A percentile compares a stretch with the other conserved stretches of the same genome.
Conservation (phyloP, 2,113 vertebrate species). For the Paraplagusia blochii region DNA sequence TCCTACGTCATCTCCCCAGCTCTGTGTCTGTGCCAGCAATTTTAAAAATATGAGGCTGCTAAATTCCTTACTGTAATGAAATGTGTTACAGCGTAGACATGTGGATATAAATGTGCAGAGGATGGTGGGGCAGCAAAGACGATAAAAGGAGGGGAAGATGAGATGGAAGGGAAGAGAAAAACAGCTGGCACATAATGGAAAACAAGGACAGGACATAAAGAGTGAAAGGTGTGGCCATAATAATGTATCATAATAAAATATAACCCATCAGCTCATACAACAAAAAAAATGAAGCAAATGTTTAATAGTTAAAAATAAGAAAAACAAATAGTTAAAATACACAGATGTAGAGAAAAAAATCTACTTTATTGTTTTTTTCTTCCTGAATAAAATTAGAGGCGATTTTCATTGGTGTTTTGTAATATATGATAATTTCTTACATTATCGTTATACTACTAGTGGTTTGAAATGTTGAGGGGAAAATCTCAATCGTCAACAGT, state of each 20-base stretch:
- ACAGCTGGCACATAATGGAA: slow-evolving; percentile 9
- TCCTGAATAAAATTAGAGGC: no score
- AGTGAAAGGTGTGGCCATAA: slow-evolving; percentile 4
- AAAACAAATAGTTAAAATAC: background rate
- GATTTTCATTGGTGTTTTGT: background rate
- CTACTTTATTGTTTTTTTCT: no score
- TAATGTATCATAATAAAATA: slow-evolving; percentile 20
- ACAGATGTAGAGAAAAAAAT: no score
- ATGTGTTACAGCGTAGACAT: background rate
- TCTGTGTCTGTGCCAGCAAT: background rate
- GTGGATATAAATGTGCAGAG: background rate
- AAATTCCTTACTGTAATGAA: slow-evolving; percentile 4
- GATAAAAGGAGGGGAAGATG: background rate
- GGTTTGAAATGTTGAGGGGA: background rate
- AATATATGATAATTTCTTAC: background rate
- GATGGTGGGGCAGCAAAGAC: background rate
- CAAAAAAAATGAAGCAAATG: slow-evolving; percentile 16
- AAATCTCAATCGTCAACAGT: slow-evolving; percentile 3
- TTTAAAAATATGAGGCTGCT: background rate
- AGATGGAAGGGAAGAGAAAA: background rate
- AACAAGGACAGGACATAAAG: background rate
- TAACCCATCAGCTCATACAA: slow-evolving; percentile 48
- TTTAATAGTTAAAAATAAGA: slow-evolving; percentile 1
- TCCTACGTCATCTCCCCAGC: background rate
- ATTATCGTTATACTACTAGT: background rate